Conservation (phyloP, 2,888 invertebrate genomes). For the Diarsia brunnea region DNA sequence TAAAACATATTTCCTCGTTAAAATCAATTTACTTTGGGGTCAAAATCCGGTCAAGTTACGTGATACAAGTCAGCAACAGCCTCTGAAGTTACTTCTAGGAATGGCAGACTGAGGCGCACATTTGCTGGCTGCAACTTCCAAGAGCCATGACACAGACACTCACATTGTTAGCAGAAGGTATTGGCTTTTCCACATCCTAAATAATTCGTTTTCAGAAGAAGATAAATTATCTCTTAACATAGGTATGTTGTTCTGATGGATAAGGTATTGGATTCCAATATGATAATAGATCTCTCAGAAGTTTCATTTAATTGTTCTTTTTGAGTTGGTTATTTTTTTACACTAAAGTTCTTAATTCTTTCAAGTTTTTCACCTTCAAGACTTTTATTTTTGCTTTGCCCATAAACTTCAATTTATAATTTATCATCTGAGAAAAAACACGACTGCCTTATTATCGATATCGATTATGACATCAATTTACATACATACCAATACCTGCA, state of each 20-base stretch:
- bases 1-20: neutral
- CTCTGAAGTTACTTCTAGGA: slow-evolving; percentile 26
- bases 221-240: neutral
- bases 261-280: neutral
- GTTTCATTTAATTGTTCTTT: neutral
- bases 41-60: neutral
- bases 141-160: slow-evolving; percentile 10
- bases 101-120: neutral
- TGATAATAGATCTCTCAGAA: neutral
- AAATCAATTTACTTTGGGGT: neutral
- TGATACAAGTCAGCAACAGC: slow-evolving; percentile 22
- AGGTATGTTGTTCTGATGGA: too few relatives aligned
- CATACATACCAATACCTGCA: slow-evolving; percentile 45
- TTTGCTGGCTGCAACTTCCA: slow-evolving; percentile 12
- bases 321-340: neutral
- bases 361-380: neutral
- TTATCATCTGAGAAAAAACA: slow-evolving; percentile 27
- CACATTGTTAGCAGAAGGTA: neutral
- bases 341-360: slow-evolving; percentile 1
- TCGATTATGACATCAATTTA: slow-evolving; percentile 47
- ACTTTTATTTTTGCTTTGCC: slow-evolving; percentile 7
- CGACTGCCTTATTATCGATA: slow-evolving; percentile 30
- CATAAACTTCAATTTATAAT: slow-evolving; percentile 14
- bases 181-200: slow-evolving; percentile 1
- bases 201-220: slow-evolving; percentile 1